phyloP scores from a whole-genome alignment of 2,113 vertebrate genomes.

The Macaca nemestrina region DNA sequence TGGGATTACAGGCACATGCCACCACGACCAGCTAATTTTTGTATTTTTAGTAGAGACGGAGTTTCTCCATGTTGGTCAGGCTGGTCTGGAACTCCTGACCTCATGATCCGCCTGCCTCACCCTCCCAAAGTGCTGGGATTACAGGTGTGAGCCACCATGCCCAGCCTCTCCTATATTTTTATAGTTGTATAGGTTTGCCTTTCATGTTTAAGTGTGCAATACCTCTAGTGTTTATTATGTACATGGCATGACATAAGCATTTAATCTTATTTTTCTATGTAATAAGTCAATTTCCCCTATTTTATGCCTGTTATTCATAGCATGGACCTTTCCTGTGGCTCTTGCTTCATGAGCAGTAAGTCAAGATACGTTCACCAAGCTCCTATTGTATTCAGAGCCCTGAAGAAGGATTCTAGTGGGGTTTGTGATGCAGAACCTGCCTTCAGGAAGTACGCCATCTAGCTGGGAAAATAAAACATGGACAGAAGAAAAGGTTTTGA shows the following conservation, averaged over 20 bases:
- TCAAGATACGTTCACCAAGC: background rate
- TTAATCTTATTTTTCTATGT: constrained; percentile 21
- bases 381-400: background rate
- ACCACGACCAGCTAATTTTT: too few species aligned
- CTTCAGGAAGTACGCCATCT: background rate
- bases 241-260: background rate
- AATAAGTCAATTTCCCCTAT: background rate
- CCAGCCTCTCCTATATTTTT: background rate
- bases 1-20: too few species aligned
- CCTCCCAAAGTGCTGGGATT: too few species aligned
- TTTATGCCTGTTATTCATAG: background rate
- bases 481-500: background rate
- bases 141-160: too few species aligned
- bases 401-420: background rate
- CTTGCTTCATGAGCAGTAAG: constrained; percentile 20
- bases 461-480: background rate
- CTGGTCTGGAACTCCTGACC: too few species aligned
- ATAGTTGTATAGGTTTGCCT: constrained; percentile 23
- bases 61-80: too few species aligned
- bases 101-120: too few species aligned
- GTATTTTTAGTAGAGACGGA: too few species aligned
- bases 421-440: background rate
- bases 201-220: constrained; percentile 30
- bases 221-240: constrained; percentile 4
- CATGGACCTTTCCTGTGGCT: background rate